A percentile compares a stretch with the other conserved stretches of the same genome.
Conservation (phyloP, 2,888 invertebrate genomes). For the Mesorhabditis belari region DNA sequence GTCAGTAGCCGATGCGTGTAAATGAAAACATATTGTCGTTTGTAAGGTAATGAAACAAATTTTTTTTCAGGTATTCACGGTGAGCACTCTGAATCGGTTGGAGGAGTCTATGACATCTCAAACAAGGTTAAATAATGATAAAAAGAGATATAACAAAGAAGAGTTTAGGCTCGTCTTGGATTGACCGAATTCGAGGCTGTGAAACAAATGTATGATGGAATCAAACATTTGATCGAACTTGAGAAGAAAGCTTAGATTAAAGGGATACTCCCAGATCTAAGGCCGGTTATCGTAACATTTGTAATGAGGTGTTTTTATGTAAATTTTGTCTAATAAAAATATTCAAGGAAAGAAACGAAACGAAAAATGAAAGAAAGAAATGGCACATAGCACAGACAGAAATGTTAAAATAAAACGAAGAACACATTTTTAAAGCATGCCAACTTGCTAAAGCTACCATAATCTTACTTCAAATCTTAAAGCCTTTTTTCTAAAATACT, state of each 20-base stretch:
- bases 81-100: slow-evolving; percentile 91
- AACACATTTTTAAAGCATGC: too few relatives aligned
- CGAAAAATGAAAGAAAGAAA: too few relatives aligned
- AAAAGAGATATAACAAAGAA: background rate
- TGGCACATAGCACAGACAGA: too few relatives aligned
- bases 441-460: too few relatives aligned
- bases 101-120: slow-evolving; percentile 75
- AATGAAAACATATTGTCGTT: background rate
- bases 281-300: too few relatives aligned
- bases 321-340: too few relatives aligned
- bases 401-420: too few relatives aligned
- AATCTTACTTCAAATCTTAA: too few relatives aligned
- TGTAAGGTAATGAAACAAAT: background rate
- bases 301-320: too few relatives aligned
- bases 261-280: too few relatives aligned
- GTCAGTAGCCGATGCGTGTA: slow-evolving; percentile 7
- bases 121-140: slow-evolving; percentile 66
- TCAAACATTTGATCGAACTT: slow-evolving; percentile 58
- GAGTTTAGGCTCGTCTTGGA: slow-evolving; percentile 68
- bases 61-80: slow-evolving; percentile 66
- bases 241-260: slow-evolving; percentile 50
- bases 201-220: slow-evolving; percentile 73
- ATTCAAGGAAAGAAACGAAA: too few relatives aligned
- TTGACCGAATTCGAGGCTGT: slow-evolving; percentile 65
- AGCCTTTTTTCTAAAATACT: too few relatives aligned